These are phyloP conservation scores for Dermatemys mawii DNA, from an alignment of 2,113 vertebrate species.

Conservation along the genomic window DNA sequence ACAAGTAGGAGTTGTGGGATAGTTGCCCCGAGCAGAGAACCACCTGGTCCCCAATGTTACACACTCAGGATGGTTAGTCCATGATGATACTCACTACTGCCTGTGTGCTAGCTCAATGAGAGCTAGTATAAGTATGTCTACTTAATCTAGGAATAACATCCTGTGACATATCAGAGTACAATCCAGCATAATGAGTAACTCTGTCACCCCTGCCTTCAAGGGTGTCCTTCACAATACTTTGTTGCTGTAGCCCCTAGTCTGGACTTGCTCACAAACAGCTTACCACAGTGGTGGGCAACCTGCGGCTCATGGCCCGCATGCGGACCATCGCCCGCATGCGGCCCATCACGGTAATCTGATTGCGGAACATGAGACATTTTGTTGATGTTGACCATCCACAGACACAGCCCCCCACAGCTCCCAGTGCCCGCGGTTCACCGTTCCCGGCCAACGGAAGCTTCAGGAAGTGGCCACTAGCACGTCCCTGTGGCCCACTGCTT, in stretches of 20 bases:
- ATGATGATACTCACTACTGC: not conserved
- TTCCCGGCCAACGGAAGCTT: no score
- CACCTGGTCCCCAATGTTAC: not conserved
- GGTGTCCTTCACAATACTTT: not conserved
- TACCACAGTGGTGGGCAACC: not conserved
- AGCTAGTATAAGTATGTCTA: not conserved
- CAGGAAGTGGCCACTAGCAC: no score
- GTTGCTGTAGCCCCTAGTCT: not conserved
- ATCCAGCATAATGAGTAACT: not conserved
- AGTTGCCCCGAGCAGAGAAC: not conserved
- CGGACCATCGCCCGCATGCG: no score
- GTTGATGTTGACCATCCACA: no score
- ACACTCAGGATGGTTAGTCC: not conserved
- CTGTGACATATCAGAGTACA: not conserved
- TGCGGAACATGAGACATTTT: no score
- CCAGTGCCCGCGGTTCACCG: no score
- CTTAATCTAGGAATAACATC: not conserved
- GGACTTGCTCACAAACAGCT: not conserved
- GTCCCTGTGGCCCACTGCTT: no score
- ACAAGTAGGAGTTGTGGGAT: not conserved
- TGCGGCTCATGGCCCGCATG: no score
- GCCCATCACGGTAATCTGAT: no score
- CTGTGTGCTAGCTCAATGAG: not conserved
- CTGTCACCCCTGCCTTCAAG: not conserved
- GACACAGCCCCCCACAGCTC: no score